Conservation (phyloP, 2,797 vertebrate genomes). For the Kryptolebias ocellatus region DNA sequence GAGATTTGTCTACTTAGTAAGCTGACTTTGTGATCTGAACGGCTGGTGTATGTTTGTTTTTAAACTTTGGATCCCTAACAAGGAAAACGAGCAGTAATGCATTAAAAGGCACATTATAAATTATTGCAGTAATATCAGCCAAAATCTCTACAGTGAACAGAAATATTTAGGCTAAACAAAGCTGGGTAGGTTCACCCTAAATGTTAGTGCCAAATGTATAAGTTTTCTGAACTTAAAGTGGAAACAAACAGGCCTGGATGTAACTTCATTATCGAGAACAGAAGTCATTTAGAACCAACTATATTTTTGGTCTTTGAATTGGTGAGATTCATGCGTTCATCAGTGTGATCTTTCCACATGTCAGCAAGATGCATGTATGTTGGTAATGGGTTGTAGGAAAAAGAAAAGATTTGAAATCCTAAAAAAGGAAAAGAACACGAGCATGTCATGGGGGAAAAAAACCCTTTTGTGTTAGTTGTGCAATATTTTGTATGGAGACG, state of each 20-base stretch:
- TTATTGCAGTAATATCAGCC: conserved; percentile 15
- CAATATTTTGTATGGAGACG: conserved; percentile 76
- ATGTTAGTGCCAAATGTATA: conserved; percentile 72
- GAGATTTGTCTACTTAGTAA: conserved; percentile 49
- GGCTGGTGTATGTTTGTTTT: conserved; percentile 41
- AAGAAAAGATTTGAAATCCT: conserved; percentile 15
- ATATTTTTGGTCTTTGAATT: conserved; percentile 42
- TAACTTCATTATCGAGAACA: conserved; percentile 25
- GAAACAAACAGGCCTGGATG: conserved; percentile 14
- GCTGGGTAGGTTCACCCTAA: conserved; percentile 28
- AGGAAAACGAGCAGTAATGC: conserved; percentile 5
- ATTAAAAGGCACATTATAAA: conserved; percentile 30
- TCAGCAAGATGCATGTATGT: conserved; percentile 54
- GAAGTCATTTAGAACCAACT: conserved; percentile 32
- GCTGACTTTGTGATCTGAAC: conserved; percentile 66
- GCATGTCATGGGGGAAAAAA: conserved; percentile 66
- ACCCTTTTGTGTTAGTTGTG: conserved; percentile 78
- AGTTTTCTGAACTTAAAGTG: conserved; percentile 33
- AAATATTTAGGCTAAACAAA: conserved; percentile 28
- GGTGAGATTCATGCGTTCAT: conserved; percentile 50
- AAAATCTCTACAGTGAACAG: not conserved
- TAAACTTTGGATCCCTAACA: conserved; percentile 32
- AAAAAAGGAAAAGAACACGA: conserved; percentile 41
- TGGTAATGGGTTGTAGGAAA: conserved; percentile 28
- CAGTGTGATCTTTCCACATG: conserved; percentile 39